phyloP scores from a whole-genome alignment of 2,113 vertebrate genomes.

The Silurus meridionalis region DNA sequence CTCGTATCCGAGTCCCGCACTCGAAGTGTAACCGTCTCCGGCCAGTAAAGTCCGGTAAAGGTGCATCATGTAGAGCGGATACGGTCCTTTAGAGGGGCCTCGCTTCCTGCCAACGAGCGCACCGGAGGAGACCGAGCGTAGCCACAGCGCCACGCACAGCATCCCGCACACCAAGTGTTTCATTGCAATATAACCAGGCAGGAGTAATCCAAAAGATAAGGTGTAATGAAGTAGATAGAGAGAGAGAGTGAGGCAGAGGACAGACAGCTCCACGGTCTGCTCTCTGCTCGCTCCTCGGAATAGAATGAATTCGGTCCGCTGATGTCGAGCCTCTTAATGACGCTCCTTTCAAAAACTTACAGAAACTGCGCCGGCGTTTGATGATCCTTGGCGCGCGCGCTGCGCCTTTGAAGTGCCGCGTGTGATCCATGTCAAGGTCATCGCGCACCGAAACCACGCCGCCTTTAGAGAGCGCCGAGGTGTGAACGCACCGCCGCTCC shows the following conservation, averaged over 20 bases:
- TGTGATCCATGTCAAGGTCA: slow-evolving; percentile 62
- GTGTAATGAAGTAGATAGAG: not conserved
- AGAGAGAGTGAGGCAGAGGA: not conserved
- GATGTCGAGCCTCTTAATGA: not conserved
- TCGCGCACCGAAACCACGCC: slow-evolving; percentile 65
- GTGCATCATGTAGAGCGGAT: slow-evolving; percentile 81
- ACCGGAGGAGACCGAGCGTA: slow-evolving; percentile 36
- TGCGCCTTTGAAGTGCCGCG: slow-evolving; percentile 58
- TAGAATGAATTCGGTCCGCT: slow-evolving; percentile 50
- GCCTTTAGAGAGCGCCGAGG: slow-evolving; percentile 62
- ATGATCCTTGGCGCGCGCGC: slow-evolving; percentile 55
- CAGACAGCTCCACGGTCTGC: slow-evolving; percentile 4
- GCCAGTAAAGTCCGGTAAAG: slow-evolving; percentile 74
- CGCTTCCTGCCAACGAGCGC: slow-evolving; percentile 34
- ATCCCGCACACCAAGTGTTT: slow-evolving; percentile 46
- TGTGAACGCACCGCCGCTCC: slow-evolving; percentile 54
- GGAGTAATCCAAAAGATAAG: not conserved
- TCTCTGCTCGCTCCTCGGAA: slow-evolving; percentile 15
- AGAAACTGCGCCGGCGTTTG: slow-evolving; percentile 58
- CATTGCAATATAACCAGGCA: slow-evolving; percentile 41
- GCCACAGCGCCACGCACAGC: slow-evolving; percentile 48
- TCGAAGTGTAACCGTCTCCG: slow-evolving; percentile 53
- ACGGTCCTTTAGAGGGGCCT: slow-evolving; percentile 31
- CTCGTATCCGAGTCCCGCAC: slow-evolving; percentile 51
- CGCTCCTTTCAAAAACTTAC: slow-evolving; percentile 46